Evolutionary conservation across 2,113 vertebrate genomes (phyloP), one percentile per base, ranked within the genome.

Genomic region (Prochilodus magdalenae): DNA sequence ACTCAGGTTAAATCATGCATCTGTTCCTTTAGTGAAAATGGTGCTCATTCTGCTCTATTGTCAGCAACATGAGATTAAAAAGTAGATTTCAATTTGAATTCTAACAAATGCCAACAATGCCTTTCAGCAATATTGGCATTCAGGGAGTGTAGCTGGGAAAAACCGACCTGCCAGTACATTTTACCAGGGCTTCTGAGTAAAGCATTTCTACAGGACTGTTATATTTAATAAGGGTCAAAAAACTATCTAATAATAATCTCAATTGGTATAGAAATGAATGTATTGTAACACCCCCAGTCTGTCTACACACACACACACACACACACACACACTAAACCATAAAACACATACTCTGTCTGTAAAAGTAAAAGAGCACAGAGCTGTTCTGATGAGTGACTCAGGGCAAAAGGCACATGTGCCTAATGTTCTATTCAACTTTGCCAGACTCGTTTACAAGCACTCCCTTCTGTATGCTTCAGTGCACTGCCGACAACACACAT

Each of bases 321-420:
- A 44, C 4, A 44, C 40, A 44, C 8, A 44, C 40, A 44, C 40
- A 44, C 40, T 44, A 44, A 44, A 36, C 3, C 33, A 36, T 36
- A 36, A 3, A 44, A 44, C 36, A 10, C 8, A 7, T 11, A 44
- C 8, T 44, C 40, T 74, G 83, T 81, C 87, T 83, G 83, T 66
- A 47, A 74, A 83, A 86, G 86, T 75, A 87, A 86, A 83, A 77
- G 86, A 79, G 75, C 67, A 75, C 53, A 65, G 47, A 75, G 81
- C 77, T 49, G 15, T 55, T 63, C 88, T 89, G 0, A 55, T 88
- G 86, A 88, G 27, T 10, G 0, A 77, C 86, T 63, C 49, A 26
- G 15, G 77, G 86, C 84, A n/a, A 65, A 84, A 90, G 62, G 84
- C 86, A 91, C 89, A 90, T 90, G 87, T 7, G 74, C 86, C 84